Evolutionary conservation across 2,113 vertebrate species (phyloP), one percentile per base, ranked within the genome.

Genomic region (Dryoscopus gambensis): DNA sequence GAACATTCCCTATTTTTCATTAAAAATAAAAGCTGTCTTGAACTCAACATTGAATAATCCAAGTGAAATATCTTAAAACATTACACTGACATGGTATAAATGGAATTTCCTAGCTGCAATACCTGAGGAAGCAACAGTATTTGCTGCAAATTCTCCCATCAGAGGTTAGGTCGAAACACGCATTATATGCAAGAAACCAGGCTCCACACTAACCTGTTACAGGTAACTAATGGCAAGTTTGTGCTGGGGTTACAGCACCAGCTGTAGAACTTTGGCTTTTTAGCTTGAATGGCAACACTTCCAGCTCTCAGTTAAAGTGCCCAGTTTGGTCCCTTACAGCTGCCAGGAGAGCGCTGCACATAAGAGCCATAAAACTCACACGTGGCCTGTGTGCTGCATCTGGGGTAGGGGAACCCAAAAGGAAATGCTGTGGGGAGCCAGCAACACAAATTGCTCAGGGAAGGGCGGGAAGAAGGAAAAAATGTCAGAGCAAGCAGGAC

Each of bases 321-420:
- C 22, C n/a, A 31, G 15, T 59, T 74, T 71, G 27, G n/a, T 70
- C 35, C 46, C 30, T 39, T 55, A 75, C 47, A 92, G 31, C 74
- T 89, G 69, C 52, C 64, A 62, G 15, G 15, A 1, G 3, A 19
- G 16, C 4, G 11, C n/a, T 52, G 53, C 11, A 25, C 0, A 0
- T 15, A 42, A 56, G 17, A 53, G 25, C 52, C 30, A 21, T 52
- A 67, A 84, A 84, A 73, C 27, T 63, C 65, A 28, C 22, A 5
- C 2, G 10, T 0, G 1, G 30, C 35, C 64, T 67, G 25, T 22
- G 62, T 3, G 1, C 20, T 53, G 37, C 6, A 14, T 5, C 64
- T 82, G 47, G 30, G 35, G 7, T 2, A 39, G 52, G 14, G 35
- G 22, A 81, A 76, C 33, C 15, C 3, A 7, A 79, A 55, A 55